phyloP scores from a whole-genome alignment of 1,140 invertebrate genomes.

The Atopsyche davidsoni region DNA sequence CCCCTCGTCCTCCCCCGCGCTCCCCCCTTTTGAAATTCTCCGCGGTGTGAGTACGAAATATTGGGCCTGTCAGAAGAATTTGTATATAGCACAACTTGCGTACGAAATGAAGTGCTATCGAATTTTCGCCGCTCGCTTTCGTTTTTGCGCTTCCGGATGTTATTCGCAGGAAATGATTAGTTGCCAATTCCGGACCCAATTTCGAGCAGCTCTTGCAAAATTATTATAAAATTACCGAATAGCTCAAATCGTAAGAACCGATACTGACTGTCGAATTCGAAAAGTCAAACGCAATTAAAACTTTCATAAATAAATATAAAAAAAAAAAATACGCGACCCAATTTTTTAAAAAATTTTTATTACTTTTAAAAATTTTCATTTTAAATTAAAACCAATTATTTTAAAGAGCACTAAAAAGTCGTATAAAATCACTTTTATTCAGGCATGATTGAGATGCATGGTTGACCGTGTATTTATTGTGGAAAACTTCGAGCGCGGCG shows the following conservation, averaged over 20 bases:
- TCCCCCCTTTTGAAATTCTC: slow-evolving; percentile 8
- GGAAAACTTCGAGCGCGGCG: too few species aligned
- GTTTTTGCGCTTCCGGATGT: too few species aligned
- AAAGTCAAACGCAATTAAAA: not conserved
- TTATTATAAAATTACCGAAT: too few species aligned
- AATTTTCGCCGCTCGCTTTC: too few species aligned
- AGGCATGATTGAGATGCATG: not conserved
- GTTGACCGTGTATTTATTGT: not conserved
- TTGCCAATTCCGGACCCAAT: too few species aligned
- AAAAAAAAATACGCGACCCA: not conserved
- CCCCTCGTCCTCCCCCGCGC: slow-evolving; percentile 4
- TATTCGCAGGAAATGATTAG: too few species aligned
- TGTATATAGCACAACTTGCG: slow-evolving; percentile 29
- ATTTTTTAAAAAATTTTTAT: not conserved
- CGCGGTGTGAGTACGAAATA: slow-evolving; percentile 25
- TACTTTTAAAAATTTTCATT: not conserved
- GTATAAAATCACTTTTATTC: not conserved
- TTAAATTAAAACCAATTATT: not conserved
- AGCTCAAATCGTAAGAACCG: too few species aligned
- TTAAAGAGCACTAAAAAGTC: not conserved
- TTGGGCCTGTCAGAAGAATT: slow-evolving; percentile 31
- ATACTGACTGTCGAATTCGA: too few species aligned
- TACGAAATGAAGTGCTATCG: slow-evolving; percentile 30
- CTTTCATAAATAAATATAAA: not conserved
- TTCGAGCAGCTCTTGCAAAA: too few species aligned